phyloP scores from a whole-genome alignment of 2,797 vertebrate genomes.

The Onychomys leucogaster region DNA sequence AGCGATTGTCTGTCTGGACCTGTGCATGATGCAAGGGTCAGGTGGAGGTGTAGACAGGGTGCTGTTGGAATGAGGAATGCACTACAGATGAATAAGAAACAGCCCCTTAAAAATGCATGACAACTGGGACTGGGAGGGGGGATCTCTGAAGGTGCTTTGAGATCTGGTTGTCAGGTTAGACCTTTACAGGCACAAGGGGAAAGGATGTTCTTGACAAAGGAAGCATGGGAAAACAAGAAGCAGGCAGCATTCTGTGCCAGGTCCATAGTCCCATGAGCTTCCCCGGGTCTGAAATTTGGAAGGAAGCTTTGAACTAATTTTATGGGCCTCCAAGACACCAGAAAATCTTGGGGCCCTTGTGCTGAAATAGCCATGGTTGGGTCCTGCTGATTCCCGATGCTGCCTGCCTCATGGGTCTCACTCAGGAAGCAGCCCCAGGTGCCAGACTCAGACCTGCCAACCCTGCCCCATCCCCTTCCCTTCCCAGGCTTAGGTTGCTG shows the following conservation, averaged over 20 bases:
- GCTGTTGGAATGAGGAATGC: neutral
- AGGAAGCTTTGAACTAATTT: neutral
- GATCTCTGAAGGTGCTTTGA: neutral
- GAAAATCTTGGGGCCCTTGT: neutral
- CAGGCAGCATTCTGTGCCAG: neutral
- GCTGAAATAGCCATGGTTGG: neutral
- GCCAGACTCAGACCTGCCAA: accelerated
- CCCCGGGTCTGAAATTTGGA: neutral
- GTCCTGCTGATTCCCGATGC: no score
- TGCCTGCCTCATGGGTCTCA: accelerated
- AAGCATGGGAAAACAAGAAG: no score
- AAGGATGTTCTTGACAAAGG: neutral
- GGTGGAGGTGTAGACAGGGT: neutral
- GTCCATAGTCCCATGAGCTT: neutral
- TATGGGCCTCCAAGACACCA: neutral
- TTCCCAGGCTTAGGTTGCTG: neutral
- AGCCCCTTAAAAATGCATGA: neutral
- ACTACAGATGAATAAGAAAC: neutral
- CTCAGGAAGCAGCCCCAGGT: neutral
- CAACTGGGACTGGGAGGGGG: neutral
- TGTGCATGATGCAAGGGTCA: neutral
- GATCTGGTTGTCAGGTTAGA: neutral
- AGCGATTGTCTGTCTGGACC: neutral
- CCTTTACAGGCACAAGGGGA: neutral
- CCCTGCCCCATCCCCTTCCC: accelerated